A percentile compares a stretch with the other conserved stretches of the same genome.
These are phyloP conservation scores for Cirrhinus mrigala DNA, from an alignment of 2,797 vertebrate species.

Conservation along the genomic window DNA sequence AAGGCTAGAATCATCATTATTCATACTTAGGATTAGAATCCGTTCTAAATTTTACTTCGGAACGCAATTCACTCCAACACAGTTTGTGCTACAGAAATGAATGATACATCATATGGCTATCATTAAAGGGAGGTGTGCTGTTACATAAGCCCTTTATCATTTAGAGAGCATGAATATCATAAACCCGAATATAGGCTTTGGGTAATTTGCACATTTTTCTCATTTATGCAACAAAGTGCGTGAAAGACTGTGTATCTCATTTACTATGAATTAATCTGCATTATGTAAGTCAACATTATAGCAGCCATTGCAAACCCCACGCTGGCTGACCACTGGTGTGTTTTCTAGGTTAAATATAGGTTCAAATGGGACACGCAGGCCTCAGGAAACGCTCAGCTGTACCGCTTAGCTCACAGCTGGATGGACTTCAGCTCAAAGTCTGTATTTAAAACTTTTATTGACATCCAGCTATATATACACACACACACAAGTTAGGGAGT, in stretches of 20 bases:
- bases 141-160: neutral
- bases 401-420: conserved; percentile 18
- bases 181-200: neutral
- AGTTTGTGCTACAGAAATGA: neutral
- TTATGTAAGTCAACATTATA: neutral
- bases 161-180: no score
- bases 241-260: neutral
- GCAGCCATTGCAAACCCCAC: neutral
- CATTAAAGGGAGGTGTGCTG: neutral
- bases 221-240: neutral
- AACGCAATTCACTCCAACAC: neutral
- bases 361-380: neutral
- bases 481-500: neutral
- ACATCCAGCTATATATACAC: neutral
- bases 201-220: neutral
- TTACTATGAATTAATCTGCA: neutral
- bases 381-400: neutral
- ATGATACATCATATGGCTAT: neutral
- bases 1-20: neutral
- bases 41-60: neutral
- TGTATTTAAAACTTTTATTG: conserved; percentile 40
- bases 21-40: no score
- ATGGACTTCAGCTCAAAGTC: neutral
- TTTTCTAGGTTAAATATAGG: conserved; percentile 11
- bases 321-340: neutral